Evolutionary conservation across 2,888 invertebrate genomes (phyloP).

Genomic region (Lapara coniferarum): DNA sequence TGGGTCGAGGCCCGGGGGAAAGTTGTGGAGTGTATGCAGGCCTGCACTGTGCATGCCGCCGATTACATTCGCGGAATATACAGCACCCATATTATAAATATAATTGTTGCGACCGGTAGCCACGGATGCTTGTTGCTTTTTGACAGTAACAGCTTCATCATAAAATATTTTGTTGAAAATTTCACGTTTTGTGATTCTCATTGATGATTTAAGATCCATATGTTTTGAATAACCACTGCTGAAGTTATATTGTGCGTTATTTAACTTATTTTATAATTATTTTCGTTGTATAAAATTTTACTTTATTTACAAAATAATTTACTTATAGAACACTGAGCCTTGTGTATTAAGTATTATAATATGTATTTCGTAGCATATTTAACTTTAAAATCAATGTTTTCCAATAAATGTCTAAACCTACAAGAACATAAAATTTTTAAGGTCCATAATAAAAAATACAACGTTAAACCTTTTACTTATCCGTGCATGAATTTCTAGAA

Average conservation of each 20-base stretch:
- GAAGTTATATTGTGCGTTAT: no score
- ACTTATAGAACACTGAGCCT: no score
- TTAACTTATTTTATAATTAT: no score
- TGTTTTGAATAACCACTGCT: no score
- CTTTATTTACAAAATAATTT: no score
- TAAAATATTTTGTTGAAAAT: not conserved
- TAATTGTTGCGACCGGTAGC: conserved; percentile 6
- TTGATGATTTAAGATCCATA: not conserved
- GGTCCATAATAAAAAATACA: not conserved
- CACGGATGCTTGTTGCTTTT: not conserved
- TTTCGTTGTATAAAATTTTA: no score
- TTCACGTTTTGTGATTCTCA: not conserved
- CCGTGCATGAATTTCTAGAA: not conserved
- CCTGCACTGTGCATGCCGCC: conserved; percentile 66
- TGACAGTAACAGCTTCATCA: not conserved
- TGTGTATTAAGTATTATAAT: no score
- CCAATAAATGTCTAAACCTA: no score
- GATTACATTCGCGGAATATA: conserved; percentile 52
- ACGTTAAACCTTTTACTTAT: no score
- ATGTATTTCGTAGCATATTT: no score
- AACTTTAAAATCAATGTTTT: no score
- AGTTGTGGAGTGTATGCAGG: conserved; percentile 71
- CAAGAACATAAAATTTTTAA: not conserved
- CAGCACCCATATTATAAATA: conserved; percentile 25
- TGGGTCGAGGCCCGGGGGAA: conserved; percentile 83